Conservation (phyloP, 1,140 invertebrate species). For the Monomorium pharaonis region DNA sequence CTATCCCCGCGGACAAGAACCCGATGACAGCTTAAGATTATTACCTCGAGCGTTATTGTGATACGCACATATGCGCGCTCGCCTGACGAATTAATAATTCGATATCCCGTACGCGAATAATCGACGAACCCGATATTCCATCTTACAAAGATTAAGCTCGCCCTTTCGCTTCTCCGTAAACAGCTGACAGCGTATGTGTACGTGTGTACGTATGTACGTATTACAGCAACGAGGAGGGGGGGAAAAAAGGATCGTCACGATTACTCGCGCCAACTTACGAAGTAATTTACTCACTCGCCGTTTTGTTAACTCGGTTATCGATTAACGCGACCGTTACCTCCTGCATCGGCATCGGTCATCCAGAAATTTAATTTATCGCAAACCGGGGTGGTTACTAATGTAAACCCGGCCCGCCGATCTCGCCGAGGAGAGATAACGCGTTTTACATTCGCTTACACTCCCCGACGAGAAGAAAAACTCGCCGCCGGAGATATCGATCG, state of each 20-base stretch:
- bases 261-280: background rate
- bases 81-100: constrained; percentile 82
- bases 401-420: constrained; percentile 1
- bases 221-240: background rate
- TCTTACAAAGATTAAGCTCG: constrained; percentile 51
- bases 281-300: constrained; percentile 16
- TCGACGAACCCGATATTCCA: constrained; percentile 77
- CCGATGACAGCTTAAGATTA: constrained; percentile 84
- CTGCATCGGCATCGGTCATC: constrained; percentile 16
- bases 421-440: constrained; percentile 4
- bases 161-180: background rate
- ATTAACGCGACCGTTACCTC: background rate
- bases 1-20: constrained; percentile 80
- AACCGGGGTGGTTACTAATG: constrained; percentile 31
- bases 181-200: background rate
- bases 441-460: constrained; percentile 29
- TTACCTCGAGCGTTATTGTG: constrained; percentile 79
- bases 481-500: constrained; percentile 29
- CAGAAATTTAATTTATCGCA: constrained; percentile 49
- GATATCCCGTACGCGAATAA: constrained; percentile 78
- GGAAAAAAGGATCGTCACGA: background rate
- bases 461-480: constrained; percentile 39
- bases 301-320: constrained; percentile 40
- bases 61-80: constrained; percentile 64
- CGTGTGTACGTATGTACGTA: background rate